Evolutionary conservation across 2,797 vertebrate genomes (phyloP), one percentile per base, ranked within the genome.

Genomic region (Prunella strophiata): DNA sequence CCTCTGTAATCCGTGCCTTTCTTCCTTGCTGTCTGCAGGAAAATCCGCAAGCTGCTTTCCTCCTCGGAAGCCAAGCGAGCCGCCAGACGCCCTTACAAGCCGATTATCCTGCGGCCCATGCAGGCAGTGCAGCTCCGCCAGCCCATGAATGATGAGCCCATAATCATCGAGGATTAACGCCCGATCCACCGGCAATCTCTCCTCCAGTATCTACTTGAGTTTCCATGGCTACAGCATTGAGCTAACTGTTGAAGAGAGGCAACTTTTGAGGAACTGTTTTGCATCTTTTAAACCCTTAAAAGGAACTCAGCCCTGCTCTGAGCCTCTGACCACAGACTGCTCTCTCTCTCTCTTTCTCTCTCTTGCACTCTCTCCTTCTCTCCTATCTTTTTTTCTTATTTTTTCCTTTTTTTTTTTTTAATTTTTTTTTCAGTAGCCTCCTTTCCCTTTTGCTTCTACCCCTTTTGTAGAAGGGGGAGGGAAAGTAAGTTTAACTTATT

Each of bases 401-500:
- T 25, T 27, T 95, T 93, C 96, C 96, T 38, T 88, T 79, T 48
- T 23, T 29, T 48, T 42, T 86, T 79, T 34, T 34, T 34, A n/a
- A n/a, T 89, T 42, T 96, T 93, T 96, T 96, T 43, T 88, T 83
- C 34, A 34, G 97, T 97, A 97, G 96, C 68, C 85, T 97, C 78
- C 96, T 96, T 96, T 94, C 73, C 89, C 81, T 89, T 95, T 96
- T 92, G 82, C 96, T 95, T 67, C 95, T 97, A 94, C 96, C 97
- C 97, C 97, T 98, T 98, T 98, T 97, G 98, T 98, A 98, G 98
- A 97, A 96, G 97, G 95, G 96, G 93, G 71, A 97, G 91, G 91
- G 79, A 95, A 95, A 96, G 94, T 98, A 97, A 96, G 98, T 98
- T 98, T 99, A 99, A 99, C 98, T 99, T 99, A 99, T 99, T 99